Base-by-base conservation (phyloP, 2,888 invertebrate genomes). In the Trissoscelio sp. region DNA sequence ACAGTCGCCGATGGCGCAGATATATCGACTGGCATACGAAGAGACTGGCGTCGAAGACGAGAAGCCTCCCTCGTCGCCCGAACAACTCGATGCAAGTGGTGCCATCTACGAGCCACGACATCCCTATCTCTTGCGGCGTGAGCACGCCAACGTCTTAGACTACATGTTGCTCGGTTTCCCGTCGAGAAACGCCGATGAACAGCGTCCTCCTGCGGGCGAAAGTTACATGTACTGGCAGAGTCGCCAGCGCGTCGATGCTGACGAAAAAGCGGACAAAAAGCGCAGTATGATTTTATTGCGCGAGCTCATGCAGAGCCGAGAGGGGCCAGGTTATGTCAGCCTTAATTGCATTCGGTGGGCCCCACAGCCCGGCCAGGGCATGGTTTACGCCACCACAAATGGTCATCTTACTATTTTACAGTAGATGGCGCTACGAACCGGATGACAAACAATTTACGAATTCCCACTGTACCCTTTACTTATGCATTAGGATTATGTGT, bases 321-420 rank as follows among this genome's bases (percentile, higher is more conserved):
- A 92, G 48, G 91, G 90, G n/a, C 89, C 93, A 48, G 94, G 94
- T 55, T 94, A 95, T 87, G 94, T 95, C 70, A 96, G 95, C 89
- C 93, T 97, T 51, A 97, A 97, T 92, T 96, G 96, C 87, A 95
- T 96, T 64, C 93, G 96, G 67, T 97, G 97, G 97, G 93, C 96
- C 67, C 97, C 97, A 0, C 94, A 94, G 53, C 94, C 96, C 0
- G 97, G 97, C 0, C 96, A 96, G 88, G 97, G 97, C 1, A 93
- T 97, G 72, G 95, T 96, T 58, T 97, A 96, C 91, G 97, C 96
- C 18, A 97, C 97, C 84, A 97, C 96, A 90, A 95, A 95, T 14
- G 97, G 97, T 64, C 95, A 96, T 88, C 93, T 97, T 82, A 94
- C 94, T 88, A 94, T 96, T 86, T 93, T 96, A 89, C 88, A 88